phyloP scores from a whole-genome alignment of 2,797 vertebrate species.

The Coilia nasus region DNA sequence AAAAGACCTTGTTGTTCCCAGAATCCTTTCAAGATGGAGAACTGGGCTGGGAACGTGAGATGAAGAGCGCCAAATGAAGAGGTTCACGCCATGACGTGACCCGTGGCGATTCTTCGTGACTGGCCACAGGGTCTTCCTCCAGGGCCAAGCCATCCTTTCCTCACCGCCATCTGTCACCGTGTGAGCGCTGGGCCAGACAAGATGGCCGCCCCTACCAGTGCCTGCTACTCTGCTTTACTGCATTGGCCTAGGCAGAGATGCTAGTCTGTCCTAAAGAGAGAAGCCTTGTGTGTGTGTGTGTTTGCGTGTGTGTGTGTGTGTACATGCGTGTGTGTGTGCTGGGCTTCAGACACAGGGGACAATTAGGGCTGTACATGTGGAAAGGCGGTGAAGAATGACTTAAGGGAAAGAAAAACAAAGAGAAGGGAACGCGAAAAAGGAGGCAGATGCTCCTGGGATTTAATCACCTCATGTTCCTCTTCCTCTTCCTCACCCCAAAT shows the following conservation, averaged over 20 bases:
- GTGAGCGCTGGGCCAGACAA: neutral
- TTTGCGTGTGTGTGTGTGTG: too few relatives aligned
- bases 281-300: too few relatives aligned
- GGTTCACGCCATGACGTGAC: neutral
- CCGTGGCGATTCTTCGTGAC: neutral
- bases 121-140: neutral
- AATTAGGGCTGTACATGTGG: neutral
- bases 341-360: neutral
- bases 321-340: neutral
- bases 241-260: neutral
- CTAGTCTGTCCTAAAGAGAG: neutral
- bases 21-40: neutral
- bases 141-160: neutral
- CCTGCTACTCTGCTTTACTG: neutral
- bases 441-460: conserved; percentile 1
- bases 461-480: neutral
- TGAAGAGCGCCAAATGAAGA: neutral
- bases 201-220: neutral
- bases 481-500: neutral
- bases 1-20: neutral
- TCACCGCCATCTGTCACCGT: neutral
- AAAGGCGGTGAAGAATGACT: neutral
- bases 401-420: neutral
- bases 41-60: neutral
- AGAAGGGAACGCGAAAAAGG: neutral